phyloP scores from a whole-genome alignment of 2,797 vertebrate species.

The Onychomys leucogaster region DNA sequence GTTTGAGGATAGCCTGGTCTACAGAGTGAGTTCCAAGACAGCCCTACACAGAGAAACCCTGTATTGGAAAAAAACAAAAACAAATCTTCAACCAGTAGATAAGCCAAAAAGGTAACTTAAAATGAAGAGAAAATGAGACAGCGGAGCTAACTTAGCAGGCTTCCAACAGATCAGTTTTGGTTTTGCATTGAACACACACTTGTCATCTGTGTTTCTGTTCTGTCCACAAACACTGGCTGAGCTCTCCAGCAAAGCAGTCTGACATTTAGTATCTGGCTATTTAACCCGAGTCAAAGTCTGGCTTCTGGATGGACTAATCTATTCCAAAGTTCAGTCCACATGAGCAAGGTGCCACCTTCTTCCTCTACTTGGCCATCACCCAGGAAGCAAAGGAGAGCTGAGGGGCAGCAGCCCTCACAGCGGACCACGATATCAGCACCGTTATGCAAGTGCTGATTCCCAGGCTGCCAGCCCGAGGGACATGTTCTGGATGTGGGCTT shows the following conservation, averaged over 20 bases:
- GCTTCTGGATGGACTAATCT: conserved; percentile 35
- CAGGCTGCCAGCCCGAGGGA: background rate
- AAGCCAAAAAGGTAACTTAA: conserved; percentile 32
- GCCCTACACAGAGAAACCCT: background rate
- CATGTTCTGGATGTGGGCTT: background rate
- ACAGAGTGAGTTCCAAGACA: background rate
- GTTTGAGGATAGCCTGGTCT: background rate
- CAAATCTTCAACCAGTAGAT: background rate
- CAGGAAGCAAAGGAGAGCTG: conserved; percentile 27
- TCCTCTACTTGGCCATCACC: conserved; percentile 39
- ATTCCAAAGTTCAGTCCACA: conserved; percentile 62
- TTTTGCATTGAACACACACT: conserved; percentile 19
- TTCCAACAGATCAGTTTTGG: conserved; percentile 23
- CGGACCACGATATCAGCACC: background rate
- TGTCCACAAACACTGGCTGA: conserved; percentile 43
- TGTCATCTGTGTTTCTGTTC: background rate
- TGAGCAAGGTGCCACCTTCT: conserved; percentile 52
- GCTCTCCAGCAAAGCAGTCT: conserved; percentile 2
- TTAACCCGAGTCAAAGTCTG: conserved; percentile 2
- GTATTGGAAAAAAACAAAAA: background rate
- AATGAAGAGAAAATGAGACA: conserved; percentile 26
- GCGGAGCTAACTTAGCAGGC: conserved; percentile 28
- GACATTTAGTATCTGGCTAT: conserved; percentile 30
- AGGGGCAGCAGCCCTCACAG: background rate
- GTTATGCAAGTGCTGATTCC: background rate